A percentile compares a stretch with the other conserved stretches of the same genome.
phyloP scores from a whole-genome alignment of 2,888 invertebrate genomes.

The Epinotia demarniana region DNA sequence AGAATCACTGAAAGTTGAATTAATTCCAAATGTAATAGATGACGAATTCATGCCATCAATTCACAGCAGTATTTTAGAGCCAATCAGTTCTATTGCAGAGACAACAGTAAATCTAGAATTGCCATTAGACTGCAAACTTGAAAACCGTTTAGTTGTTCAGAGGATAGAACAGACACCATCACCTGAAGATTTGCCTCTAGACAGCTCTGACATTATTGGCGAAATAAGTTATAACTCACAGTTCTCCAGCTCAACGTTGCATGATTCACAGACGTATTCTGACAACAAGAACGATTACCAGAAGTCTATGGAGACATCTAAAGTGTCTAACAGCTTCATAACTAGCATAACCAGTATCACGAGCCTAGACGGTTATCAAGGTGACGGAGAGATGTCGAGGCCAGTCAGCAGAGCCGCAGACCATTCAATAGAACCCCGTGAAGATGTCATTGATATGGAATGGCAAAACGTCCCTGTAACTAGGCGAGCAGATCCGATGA shows the following conservation, averaged over 20 bases:
- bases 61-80: slow-evolving; percentile 85
- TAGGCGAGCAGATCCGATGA: slow-evolving; percentile 92
- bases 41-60: slow-evolving; percentile 87
- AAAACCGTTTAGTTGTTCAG: slow-evolving; percentile 66
- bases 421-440: slow-evolving; percentile 86
- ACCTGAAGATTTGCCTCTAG: slow-evolving; percentile 92
- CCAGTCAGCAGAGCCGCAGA: slow-evolving; percentile 93
- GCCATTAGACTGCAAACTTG: slow-evolving; percentile 79
- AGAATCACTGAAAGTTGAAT: slow-evolving; percentile 57
- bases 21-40: slow-evolving; percentile 72
- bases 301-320: slow-evolving; percentile 86
- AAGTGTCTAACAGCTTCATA: slow-evolving; percentile 90
- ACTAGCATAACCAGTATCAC: slow-evolving; percentile 96
- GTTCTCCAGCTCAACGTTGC: slow-evolving; percentile 78
- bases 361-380: slow-evolving; percentile 97
- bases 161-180: slow-evolving; percentile 92
- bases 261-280: slow-evolving; percentile 83
- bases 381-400: slow-evolving; percentile 95
- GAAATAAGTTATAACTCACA: slow-evolving; percentile 84
- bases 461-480: slow-evolving; percentile 86
- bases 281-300: slow-evolving; percentile 85
- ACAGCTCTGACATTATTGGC: slow-evolving; percentile 87
- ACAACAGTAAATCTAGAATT: slow-evolving; percentile 84
- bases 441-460: slow-evolving; percentile 82
- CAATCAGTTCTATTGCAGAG: slow-evolving; percentile 81